Base-by-base conservation (phyloP, 2,113 vertebrate genomes). In the Coracopsis vasa region DNA sequence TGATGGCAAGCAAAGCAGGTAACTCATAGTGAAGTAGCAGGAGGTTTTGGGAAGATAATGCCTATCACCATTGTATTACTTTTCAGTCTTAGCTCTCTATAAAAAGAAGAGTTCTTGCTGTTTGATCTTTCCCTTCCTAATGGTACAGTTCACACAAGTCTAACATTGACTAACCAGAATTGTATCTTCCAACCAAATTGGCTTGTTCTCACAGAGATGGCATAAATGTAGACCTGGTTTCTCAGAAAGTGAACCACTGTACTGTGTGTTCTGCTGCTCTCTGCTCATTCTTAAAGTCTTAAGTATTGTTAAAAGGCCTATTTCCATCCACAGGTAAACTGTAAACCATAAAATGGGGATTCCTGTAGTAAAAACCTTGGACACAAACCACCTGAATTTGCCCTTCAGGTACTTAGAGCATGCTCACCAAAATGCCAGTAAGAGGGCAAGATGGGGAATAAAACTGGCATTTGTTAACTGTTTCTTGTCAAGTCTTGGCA, bases 391-490 rank as follows among this genome's bases (percentile, higher is more conserved):
- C 69, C 78, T 94, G 89, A 97, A 96, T 91, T 95, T 97, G 95
- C 96, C 96, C 92, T 96, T 96, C 86, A 98, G 94, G 97, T 96
- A 94, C 60, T 56, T 80, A 85, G 45, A 97, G 90, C 95, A 96
- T 97, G 90, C 73, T 95, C 88, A 96, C 71, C 87, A 95, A 95
- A 96, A 94, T 92, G 91, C 96, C 97, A 97, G 96, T 97, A 98
- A 95, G 85, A 92, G 93, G 92, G 94, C 97, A 94, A 92, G 95
- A 94, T 79, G 96, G 86, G 96, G 96, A 95, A 97, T 94, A 95
- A 94, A 96, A 93, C 97, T 98, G 97, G 97, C 97, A 98, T 98
- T 77, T 97, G 89, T 96, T 97, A 95, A 96, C 95, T 96, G 91
- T 97, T 97, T 97, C 73, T 95, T 95, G 90, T 94, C 94, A 97